Conservation (phyloP, 2,888 invertebrate species). For the Acleris emargana region DNA sequence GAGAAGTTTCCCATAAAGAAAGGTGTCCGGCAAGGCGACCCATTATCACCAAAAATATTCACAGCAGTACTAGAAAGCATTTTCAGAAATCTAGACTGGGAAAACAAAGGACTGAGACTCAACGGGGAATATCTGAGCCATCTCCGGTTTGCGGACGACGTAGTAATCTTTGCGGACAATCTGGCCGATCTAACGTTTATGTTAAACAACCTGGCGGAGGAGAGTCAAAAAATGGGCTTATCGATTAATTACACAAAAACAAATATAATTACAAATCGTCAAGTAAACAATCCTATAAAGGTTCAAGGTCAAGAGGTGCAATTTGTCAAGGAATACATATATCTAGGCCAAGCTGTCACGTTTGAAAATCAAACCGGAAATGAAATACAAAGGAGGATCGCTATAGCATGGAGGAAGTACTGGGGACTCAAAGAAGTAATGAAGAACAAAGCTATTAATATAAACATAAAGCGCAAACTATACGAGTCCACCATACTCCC, state of each 20-base stretch:
- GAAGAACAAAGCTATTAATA: constrained; percentile 1
- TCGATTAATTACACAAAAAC: constrained; percentile 22
- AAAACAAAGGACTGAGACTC: constrained; percentile 27
- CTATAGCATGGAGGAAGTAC: no score
- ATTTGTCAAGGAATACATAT: no score
- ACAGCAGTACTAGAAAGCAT: constrained; percentile 35
- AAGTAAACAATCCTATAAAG: no score
- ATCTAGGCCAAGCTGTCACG: no score
- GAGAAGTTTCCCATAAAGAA: constrained; percentile 7
- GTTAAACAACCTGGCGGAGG: constrained; percentile 22
- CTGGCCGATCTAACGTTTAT: constrained; percentile 19
- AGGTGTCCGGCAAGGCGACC: constrained; percentile 18
- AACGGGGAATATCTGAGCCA: constrained; percentile 29
- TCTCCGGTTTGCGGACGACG: constrained; percentile 19
- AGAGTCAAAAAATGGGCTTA: constrained; percentile 30
- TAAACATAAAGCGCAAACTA: background rate
- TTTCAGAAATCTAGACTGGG: constrained; percentile 35
- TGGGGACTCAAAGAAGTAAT: background rate
- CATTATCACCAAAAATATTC: constrained; percentile 40
- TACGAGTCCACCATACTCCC: constrained; percentile 1
- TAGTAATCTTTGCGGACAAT: constrained; percentile 17
- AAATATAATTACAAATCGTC: background rate
- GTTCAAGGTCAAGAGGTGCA: no score
- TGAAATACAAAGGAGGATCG: no score
- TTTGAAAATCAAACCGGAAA: no score